These are phyloP conservation scores for Conger conger DNA, from an alignment of 2,113 vertebrate genomes.

Conservation along the genomic window DNA sequence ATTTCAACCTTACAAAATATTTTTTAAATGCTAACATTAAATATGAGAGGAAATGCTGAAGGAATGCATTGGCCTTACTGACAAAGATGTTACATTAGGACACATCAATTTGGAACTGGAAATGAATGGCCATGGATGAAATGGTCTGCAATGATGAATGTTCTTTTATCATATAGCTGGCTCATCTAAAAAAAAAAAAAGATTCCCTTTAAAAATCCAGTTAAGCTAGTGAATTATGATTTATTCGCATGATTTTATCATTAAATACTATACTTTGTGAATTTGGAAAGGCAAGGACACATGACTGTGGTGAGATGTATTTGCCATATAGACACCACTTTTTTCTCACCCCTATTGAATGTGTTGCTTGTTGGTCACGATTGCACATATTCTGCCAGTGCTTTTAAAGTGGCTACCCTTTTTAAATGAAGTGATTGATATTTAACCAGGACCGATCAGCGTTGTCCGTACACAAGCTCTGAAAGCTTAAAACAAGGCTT, in stretches of 20 bases:
- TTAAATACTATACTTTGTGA: background rate
- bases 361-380: constrained; percentile 34
- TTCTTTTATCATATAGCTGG: background rate
- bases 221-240: background rate
- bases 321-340: background rate
- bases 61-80: background rate
- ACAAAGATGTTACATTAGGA: background rate
- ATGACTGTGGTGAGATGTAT: background rate
- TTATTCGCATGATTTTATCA: too few relatives aligned
- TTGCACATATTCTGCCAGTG: constrained; percentile 49
- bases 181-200: background rate
- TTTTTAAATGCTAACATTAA: background rate
- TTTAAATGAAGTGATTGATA: constrained; percentile 53
- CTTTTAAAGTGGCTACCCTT: constrained; percentile 48
- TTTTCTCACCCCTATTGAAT: background rate
- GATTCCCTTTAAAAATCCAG: background rate
- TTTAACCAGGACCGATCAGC: constrained; percentile 56
- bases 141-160: background rate
- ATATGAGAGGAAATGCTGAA: background rate
- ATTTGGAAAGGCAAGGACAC: background rate
- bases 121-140: background rate
- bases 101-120: background rate
- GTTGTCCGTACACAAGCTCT: constrained; percentile 53
- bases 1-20: background rate
- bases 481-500: constrained; percentile 70